These are phyloP conservation scores for Chaetorhynchus papuensis DNA, from an alignment of 2,113 vertebrate species.

Conservation along the genomic window DNA sequence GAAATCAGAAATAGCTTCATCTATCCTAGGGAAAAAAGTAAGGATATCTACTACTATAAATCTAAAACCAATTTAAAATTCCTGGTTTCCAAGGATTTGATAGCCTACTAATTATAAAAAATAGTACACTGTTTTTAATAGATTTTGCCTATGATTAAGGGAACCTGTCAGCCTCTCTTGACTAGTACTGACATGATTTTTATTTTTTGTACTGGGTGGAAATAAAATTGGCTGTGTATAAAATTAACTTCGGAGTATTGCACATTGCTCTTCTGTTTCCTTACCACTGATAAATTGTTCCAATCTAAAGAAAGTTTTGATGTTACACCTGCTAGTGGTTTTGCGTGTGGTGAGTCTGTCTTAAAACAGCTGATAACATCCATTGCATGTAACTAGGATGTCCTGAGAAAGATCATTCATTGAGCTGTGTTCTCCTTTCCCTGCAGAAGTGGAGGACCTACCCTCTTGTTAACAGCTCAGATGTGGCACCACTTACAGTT, in stretches of 20 bases:
- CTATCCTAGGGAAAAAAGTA: background rate
- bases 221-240: background rate
- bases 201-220: background rate
- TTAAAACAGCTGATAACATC: background rate
- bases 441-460: background rate
- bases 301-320: background rate
- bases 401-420: background rate
- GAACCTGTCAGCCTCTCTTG: background rate
- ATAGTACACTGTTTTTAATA: background rate
- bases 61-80: background rate
- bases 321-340: background rate
- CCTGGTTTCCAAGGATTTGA: background rate
- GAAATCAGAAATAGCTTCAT: background rate
- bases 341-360: background rate
- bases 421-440: background rate
- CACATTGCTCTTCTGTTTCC: background rate
- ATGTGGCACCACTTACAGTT: background rate
- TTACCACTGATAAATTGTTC: background rate
- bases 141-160: background rate
- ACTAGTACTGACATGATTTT: background rate
- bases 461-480: background rate
- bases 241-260: background rate
- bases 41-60: background rate
- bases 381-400: background rate
- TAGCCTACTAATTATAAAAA: background rate